phyloP scores from a whole-genome alignment of 2,113 vertebrate genomes.

The Muntiacus muntjak region DNA sequence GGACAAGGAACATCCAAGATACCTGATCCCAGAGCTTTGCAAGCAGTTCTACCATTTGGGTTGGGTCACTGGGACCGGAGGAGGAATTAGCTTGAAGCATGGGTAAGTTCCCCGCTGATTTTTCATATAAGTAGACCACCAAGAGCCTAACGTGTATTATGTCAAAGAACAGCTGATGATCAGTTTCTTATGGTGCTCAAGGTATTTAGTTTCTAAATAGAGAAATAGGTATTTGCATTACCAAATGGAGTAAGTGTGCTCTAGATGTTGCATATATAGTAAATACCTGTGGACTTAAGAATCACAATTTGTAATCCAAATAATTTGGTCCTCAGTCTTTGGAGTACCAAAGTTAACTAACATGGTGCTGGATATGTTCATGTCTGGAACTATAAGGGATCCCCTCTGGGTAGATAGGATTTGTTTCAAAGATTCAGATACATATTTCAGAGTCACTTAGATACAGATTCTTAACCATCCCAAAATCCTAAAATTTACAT shows the following conservation, averaged over 20 bases:
- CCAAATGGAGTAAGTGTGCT: not conserved
- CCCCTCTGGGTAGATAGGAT: not conserved
- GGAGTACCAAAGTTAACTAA: not conserved
- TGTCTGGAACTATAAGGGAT: not conserved
- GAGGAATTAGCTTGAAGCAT: conserved; percentile 92
- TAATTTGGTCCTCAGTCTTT: not conserved
- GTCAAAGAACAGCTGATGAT: not conserved
- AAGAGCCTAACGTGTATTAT: not conserved
- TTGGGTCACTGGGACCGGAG: conserved; percentile 97
- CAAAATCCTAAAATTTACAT: not conserved
- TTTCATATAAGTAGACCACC: not conserved
- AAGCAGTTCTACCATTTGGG: conserved; percentile 93
- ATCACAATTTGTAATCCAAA: not conserved
- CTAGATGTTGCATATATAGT: not conserved
- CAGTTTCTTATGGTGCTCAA: not conserved
- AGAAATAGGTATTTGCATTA: not conserved
- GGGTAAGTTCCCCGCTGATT: conserved; percentile 84
- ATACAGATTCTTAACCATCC: not conserved
- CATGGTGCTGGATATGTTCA: not conserved
- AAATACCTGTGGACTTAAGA: not conserved
- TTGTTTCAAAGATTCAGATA: not conserved
- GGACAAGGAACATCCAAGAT: conserved; percentile 90
- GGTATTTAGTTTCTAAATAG: not conserved
- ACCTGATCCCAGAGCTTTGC: conserved; percentile 94
- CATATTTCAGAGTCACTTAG: conserved; percentile 21